Conservation (phyloP, 2,888 invertebrate species). For the Mycalesis mineus region DNA sequence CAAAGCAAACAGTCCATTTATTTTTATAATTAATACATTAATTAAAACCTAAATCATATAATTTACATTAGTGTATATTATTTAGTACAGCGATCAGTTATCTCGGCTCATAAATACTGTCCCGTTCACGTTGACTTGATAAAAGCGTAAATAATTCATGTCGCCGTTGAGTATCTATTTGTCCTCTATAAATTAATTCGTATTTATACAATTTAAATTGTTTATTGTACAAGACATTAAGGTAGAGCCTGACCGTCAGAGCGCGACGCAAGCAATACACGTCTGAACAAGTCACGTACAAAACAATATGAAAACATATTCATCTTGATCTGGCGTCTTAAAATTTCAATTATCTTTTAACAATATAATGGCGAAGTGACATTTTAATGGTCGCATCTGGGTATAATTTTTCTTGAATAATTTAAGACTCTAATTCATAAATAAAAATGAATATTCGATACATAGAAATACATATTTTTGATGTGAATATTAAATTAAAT, state of each 20-base stretch:
- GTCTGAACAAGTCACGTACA: too few species aligned
- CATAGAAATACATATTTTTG: too few species aligned
- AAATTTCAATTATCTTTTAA: too few species aligned
- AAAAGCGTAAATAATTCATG: constrained; percentile 37
- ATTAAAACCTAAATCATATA: not conserved
- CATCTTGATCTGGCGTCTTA: too few species aligned
- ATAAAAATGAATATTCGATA: too few species aligned
- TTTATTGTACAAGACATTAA: constrained; percentile 16
- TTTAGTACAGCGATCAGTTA: constrained; percentile 10
- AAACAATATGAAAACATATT: too few species aligned
- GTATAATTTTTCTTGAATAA: too few species aligned
- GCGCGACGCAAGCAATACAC: not conserved
- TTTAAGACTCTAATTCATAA: too few species aligned
- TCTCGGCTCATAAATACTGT: constrained; percentile 31
- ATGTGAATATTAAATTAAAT: too few species aligned
- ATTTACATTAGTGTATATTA: not conserved
- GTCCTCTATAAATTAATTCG: constrained; percentile 34
- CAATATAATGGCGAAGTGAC: too few species aligned
- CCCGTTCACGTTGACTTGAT: constrained; percentile 22
- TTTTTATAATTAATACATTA: not conserved
- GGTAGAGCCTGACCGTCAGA: not conserved
- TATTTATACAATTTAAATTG: constrained; percentile 33
- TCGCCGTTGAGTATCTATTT: constrained; percentile 33
- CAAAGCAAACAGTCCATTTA: too few species aligned
- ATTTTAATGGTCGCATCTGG: too few species aligned